Evolutionary conservation across 2,113 vertebrate genomes (phyloP).

Genomic region (Hyaena hyaena): DNA sequence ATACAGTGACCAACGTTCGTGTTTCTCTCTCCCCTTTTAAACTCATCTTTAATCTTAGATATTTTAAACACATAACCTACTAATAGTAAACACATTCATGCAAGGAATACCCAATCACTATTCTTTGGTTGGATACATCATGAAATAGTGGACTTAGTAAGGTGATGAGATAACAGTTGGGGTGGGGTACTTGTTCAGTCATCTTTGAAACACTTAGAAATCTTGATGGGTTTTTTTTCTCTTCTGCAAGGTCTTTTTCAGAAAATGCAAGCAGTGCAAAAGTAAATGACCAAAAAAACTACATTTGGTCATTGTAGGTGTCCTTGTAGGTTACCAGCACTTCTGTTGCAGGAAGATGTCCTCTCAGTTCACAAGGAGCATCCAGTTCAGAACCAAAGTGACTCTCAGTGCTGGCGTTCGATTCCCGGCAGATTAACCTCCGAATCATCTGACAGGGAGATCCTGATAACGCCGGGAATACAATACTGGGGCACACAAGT

Average conservation of each 20-base stretch:
- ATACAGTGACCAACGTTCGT: constrained; percentile 23
- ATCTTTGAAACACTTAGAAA: constrained; percentile 35
- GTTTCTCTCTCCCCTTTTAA: constrained; percentile 45
- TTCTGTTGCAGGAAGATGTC: background rate
- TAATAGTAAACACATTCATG: constrained; percentile 59
- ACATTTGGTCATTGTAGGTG: background rate
- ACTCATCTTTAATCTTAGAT: constrained; percentile 53
- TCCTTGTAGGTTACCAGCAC: background rate
- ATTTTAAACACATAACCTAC: constrained; percentile 56
- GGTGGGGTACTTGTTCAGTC: background rate
- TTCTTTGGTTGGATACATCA: constrained; percentile 27
- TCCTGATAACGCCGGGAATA: constrained; percentile 71
- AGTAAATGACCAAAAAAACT: background rate
- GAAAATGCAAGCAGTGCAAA: constrained; percentile 35
- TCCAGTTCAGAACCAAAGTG: constrained; percentile 7
- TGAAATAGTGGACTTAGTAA: constrained; percentile 51
- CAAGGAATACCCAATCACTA: constrained; percentile 44
- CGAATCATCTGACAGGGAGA: constrained; percentile 64
- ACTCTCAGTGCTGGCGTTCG: constrained; percentile 71
- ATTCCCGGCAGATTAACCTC: constrained; percentile 79
- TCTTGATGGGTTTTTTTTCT: background rate
- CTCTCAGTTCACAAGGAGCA: background rate
- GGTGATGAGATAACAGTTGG: background rate
- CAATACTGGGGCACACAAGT: background rate
- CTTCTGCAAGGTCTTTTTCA: constrained; percentile 24